Evolutionary conservation across 2,797 vertebrate species (phyloP).

Genomic region (Hylomyscus alleni): DNA sequence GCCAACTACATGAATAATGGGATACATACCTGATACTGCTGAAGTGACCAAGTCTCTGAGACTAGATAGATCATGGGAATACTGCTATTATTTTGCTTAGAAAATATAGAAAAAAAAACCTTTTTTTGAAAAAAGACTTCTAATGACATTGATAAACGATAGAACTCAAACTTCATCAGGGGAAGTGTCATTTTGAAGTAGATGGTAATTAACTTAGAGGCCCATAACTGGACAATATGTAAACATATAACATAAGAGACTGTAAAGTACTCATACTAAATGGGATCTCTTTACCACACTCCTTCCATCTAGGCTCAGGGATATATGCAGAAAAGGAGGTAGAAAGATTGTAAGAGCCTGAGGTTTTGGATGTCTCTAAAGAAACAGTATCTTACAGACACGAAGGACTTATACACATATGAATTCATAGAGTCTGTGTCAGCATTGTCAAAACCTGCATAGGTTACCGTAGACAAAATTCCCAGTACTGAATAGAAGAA

Average conservation of each 20-base stretch:
- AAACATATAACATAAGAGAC: background rate
- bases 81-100: background rate
- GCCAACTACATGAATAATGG: background rate
- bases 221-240: background rate
- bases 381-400: background rate
- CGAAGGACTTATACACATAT: background rate
- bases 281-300: background rate
- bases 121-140: too few relatives aligned
- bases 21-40: background rate
- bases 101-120: background rate
- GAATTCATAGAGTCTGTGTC: background rate
- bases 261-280: background rate
- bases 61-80: background rate
- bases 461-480: background rate
- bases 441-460: background rate
- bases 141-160: background rate
- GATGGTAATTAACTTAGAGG: background rate
- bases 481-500: background rate
- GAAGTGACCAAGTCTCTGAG: background rate
- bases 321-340: background rate
- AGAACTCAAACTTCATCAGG: background rate
- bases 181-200: background rate
- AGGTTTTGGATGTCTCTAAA: background rate
- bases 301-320: background rate
- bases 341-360: background rate